Conservation (phyloP, 2,888 invertebrate species). For the Chalcis sispes region DNA sequence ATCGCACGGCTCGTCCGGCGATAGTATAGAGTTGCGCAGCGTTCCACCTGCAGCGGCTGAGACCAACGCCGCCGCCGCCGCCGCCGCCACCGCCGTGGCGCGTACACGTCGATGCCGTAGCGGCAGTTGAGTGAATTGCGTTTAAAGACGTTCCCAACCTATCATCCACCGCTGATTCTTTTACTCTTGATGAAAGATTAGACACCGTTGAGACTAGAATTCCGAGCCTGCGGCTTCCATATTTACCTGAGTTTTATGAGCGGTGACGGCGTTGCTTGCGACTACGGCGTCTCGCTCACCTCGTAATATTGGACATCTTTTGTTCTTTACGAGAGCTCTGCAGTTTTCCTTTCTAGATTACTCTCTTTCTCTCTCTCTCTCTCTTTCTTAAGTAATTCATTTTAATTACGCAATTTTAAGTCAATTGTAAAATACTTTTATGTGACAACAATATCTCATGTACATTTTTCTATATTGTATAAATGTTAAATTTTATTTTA, state of each 20-base stretch:
- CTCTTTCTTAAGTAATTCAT: too few species aligned
- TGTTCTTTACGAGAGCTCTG: constrained; percentile 31
- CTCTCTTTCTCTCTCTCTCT: too few species aligned
- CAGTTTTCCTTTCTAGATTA: too few species aligned
- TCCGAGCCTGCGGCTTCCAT: constrained; percentile 24
- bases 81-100: not conserved
- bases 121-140: constrained; percentile 22
- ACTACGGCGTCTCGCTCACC: constrained; percentile 9
- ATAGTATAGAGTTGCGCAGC: too few species aligned
- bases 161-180: not conserved
- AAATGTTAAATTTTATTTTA: too few species aligned
- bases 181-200: constrained; percentile 31
- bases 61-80: too few species aligned
- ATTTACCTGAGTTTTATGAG: constrained; percentile 43
- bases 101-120: not conserved
- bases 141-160: constrained; percentile 12
- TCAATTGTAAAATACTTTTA: too few species aligned
- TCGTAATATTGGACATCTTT: constrained; percentile 41
- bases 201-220: not conserved
- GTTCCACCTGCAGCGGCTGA: constrained; percentile 9
- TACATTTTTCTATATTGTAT: too few species aligned
- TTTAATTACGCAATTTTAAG: too few species aligned
- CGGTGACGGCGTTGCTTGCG: too few species aligned
- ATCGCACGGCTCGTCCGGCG: not conserved
- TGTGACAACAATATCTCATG: too few species aligned